Conservation (phyloP, 2,888 invertebrate genomes). For the Agrochola macilenta region DNA sequence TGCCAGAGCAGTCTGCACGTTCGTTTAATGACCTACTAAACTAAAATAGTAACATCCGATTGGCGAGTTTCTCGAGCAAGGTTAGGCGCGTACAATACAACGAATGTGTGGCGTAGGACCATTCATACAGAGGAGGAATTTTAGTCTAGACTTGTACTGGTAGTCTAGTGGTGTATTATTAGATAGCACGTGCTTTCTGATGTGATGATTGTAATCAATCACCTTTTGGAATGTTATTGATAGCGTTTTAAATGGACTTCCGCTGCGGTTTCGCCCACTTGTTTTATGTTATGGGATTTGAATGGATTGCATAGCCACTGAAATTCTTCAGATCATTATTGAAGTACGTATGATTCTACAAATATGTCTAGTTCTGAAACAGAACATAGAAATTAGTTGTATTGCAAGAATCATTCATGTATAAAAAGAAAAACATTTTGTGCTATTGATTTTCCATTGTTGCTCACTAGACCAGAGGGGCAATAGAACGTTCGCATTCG, state of each 20-base stretch:
- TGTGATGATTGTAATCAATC: slow-evolving; percentile 37
- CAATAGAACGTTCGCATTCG: too few relatives aligned
- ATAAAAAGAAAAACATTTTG: not conserved
- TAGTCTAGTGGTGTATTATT: slow-evolving; percentile 49
- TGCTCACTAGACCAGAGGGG: slow-evolving; percentile 29
- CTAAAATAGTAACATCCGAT: slow-evolving; percentile 82
- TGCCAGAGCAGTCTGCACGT: slow-evolving; percentile 55
- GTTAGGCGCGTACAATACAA: slow-evolving; percentile 75
- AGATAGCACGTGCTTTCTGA: slow-evolving; percentile 40
- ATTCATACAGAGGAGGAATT: slow-evolving; percentile 69
- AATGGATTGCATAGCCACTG: not conserved
- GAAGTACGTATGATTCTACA: not conserved
- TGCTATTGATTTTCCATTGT: slow-evolving; percentile 48
- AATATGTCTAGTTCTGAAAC: not conserved
- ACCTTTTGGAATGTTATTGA: slow-evolving; percentile 30
- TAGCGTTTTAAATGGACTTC: slow-evolving; percentile 7
- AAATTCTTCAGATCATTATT: slow-evolving; percentile 10
- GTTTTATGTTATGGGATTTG: not conserved
- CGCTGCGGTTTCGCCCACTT: not conserved
- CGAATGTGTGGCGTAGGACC: slow-evolving; percentile 70
- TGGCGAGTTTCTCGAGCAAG: slow-evolving; percentile 79
- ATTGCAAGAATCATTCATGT: not conserved
- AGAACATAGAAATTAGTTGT: not conserved
- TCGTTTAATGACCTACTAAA: slow-evolving; percentile 86
- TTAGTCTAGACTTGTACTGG: slow-evolving; percentile 46